phyloP scores from a whole-genome alignment of 2,888 invertebrate species.

The Spisula solida region DNA sequence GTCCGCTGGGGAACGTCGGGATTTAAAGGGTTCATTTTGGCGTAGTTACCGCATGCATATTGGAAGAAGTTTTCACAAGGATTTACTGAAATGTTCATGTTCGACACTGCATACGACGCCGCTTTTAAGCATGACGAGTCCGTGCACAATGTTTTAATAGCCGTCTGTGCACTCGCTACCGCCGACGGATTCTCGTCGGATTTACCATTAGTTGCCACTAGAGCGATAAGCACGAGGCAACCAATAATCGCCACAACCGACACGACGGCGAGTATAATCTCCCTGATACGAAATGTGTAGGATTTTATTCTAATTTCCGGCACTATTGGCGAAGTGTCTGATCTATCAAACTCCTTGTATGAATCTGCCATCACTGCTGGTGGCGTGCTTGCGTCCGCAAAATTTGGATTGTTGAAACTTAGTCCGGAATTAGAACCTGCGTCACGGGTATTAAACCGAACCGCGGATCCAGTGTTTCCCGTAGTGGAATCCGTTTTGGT shows the following conservation, averaged over 20 bases:
- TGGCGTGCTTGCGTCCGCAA: not conserved
- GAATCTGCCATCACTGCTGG: constrained; percentile 75
- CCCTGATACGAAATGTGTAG: constrained; percentile 75
- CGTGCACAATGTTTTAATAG: constrained; percentile 70
- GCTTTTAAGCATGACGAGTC: constrained; percentile 78
- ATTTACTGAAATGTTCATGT: constrained; percentile 79
- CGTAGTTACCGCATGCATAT: constrained; percentile 88
- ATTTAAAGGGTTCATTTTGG: constrained; percentile 80
- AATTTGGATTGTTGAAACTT: constrained; percentile 56
- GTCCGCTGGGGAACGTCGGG: constrained; percentile 73
- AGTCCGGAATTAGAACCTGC: constrained; percentile 42
- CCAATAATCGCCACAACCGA: constrained; percentile 72
- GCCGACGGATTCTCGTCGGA: constrained; percentile 32
- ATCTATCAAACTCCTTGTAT: constrained; percentile 77
- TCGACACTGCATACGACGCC: constrained; percentile 74
- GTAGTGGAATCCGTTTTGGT: constrained; percentile 49
- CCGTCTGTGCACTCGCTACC: constrained; percentile 58
- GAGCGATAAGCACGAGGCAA: constrained; percentile 76
- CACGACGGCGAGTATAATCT: constrained; percentile 74
- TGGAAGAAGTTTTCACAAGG: constrained; percentile 89
- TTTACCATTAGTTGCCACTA: constrained; percentile 70
- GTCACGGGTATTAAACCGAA: constrained; percentile 35
- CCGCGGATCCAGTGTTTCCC: constrained; percentile 47
- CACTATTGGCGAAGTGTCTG: constrained; percentile 75
- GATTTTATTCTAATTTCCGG: constrained; percentile 70